phyloP scores from a whole-genome alignment of 2,797 vertebrate species.

The Telmatherina bonti region DNA sequence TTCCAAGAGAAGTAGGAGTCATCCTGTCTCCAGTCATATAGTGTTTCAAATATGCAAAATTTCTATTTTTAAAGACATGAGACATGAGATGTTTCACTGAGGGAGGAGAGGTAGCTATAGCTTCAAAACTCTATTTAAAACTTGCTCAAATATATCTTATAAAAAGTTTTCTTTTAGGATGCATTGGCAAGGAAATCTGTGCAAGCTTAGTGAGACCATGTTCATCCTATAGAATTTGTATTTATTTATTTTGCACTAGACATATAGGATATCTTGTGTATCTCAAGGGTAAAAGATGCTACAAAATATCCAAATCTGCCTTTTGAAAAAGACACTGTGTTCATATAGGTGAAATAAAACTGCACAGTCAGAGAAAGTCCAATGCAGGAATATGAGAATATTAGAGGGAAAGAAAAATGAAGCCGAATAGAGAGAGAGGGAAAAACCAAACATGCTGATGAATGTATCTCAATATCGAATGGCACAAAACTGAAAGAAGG shows the following conservation, averaged over 20 bases:
- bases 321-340: constrained; percentile 49
- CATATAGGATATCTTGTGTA: constrained; percentile 25
- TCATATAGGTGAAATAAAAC: constrained; percentile 51
- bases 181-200: not conserved
- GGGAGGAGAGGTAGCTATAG: not conserved
- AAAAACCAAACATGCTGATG: constrained; percentile 5
- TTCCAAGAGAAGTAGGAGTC: not conserved
- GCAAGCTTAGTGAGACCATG: not conserved
- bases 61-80: not conserved
- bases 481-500: constrained; percentile 14
- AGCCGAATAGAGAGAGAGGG: not conserved
- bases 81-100: not conserved
- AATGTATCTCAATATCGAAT: constrained; percentile 22
- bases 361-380: constrained; percentile 61
- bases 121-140: not conserved
- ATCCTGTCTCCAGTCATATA: not conserved
- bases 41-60: not conserved
- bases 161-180: not conserved
- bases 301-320: constrained; percentile 39
- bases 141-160: not conserved
- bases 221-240: not conserved
- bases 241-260: not conserved
- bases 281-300: constrained; percentile 24
- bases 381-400: constrained; percentile 58
- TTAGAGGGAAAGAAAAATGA: constrained; percentile 47